Evolutionary conservation across 2,888 invertebrate species (phyloP).

Genomic region (Himalopsyche japonica): DNA sequence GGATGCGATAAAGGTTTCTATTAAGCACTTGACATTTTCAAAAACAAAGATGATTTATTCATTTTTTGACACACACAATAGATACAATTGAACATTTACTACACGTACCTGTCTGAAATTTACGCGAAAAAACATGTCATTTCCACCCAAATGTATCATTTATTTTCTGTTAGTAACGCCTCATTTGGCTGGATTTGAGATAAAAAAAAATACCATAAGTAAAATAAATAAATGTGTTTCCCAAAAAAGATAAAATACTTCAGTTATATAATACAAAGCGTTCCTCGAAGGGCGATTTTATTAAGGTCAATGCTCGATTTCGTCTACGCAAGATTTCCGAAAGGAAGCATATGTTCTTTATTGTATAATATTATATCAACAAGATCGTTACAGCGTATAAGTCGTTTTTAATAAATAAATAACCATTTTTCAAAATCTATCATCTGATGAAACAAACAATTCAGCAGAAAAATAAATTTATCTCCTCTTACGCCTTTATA

Average conservation of each 20-base stretch:
- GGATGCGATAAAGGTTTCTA: too few species aligned
- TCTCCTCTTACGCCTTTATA: too few species aligned
- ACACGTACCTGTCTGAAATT: background rate
- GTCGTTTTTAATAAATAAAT: too few species aligned
- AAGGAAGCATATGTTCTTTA: too few species aligned
- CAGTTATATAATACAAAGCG: background rate
- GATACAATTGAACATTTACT: background rate
- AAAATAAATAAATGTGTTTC: background rate
- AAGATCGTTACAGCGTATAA: too few species aligned
- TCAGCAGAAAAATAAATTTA: too few species aligned
- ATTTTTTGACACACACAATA: background rate
- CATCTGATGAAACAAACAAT: too few species aligned
- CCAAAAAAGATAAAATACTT: background rate
- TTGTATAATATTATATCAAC: too few species aligned
- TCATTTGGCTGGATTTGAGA: background rate
- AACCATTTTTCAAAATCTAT: too few species aligned
- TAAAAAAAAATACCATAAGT: background rate
- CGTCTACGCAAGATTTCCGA: too few species aligned
- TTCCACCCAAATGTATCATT: background rate
- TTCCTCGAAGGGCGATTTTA: background rate
- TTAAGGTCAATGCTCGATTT: background rate
- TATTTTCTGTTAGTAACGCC: background rate
- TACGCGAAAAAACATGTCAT: background rate
- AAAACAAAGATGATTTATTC: background rate
- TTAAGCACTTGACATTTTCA: too few species aligned